These are phyloP conservation scores for Cochlearius cochlearius DNA, from an alignment of 2,113 vertebrate species.

Conservation along the genomic window DNA sequence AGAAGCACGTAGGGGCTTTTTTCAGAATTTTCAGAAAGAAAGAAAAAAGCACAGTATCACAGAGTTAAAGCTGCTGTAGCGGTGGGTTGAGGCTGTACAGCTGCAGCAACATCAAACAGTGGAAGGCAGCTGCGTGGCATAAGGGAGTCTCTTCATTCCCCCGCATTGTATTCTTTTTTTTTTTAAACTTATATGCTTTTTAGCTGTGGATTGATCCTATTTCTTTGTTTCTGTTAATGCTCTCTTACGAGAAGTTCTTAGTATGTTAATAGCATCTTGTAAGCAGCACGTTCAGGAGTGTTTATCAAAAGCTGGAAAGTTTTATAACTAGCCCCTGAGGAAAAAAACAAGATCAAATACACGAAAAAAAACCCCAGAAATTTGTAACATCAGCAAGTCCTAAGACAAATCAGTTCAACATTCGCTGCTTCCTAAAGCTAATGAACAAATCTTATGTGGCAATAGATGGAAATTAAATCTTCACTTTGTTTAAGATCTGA, in stretches of 20 bases:
- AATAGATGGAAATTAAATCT: not conserved
- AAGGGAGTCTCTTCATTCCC: not conserved
- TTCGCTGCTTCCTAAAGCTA: not conserved
- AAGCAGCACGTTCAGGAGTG: not conserved
- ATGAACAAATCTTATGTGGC: not conserved
- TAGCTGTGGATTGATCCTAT: not conserved
- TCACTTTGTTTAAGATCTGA: not conserved
- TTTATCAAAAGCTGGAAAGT: not conserved
- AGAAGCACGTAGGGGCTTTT: not conserved
- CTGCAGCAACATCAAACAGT: not conserved
- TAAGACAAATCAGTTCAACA: not conserved
- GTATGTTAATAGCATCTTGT: not conserved
- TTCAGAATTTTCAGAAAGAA: not conserved
- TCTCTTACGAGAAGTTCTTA: not conserved
- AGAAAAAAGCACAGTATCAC: not conserved
- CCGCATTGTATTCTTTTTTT: accelerated
- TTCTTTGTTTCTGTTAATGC: not conserved
- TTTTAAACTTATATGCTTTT: not conserved
- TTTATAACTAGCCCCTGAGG: not conserved
- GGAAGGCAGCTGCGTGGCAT: not conserved
- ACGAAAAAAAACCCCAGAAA: not conserved
- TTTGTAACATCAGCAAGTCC: not conserved
- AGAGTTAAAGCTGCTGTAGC: not conserved
- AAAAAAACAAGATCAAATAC: not conserved
- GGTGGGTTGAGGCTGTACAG: not conserved